These are phyloP conservation scores for Atractosteus spatula DNA, from an alignment of 2,113 vertebrate genomes.

Conservation along the genomic window DNA sequence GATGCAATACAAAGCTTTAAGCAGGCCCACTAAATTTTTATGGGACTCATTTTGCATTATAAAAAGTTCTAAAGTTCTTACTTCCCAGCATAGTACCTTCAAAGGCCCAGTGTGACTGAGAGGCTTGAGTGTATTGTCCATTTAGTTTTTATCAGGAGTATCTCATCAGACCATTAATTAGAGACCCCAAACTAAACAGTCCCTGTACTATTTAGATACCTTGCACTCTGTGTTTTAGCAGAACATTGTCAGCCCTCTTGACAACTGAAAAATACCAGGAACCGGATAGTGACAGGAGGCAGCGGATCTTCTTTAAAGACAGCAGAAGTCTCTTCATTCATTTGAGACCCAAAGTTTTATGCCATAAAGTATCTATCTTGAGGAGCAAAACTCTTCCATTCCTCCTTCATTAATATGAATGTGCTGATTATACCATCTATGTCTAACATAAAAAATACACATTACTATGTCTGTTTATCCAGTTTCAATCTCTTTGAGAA, in stretches of 20 bases:
- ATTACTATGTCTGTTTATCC: no score
- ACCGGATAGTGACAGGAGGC: constrained; percentile 32
- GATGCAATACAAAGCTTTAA: no score
- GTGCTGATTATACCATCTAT: no score
- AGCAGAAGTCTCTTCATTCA: no score
- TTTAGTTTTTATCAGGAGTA: constrained; percentile 8
- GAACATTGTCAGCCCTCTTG: constrained; percentile 15
- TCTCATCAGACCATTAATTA: constrained; percentile 37
- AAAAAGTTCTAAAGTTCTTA: background rate
- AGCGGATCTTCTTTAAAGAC: background rate
- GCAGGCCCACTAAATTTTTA: no score
- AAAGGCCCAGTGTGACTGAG: background rate
- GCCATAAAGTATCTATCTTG: no score
- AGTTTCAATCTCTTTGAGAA: no score
- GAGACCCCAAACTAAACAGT: constrained; percentile 31
- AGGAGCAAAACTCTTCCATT: no score
- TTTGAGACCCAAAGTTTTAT: no score
- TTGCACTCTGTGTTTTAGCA: constrained; percentile 8
- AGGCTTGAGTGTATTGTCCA: background rate
- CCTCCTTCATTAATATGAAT: no score
- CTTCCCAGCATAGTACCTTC: background rate
- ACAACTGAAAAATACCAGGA: constrained; percentile 26
- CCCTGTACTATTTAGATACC: constrained; percentile 34
- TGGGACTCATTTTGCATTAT: no score
- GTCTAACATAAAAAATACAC: no score